Evolutionary conservation across 2,113 vertebrate species (phyloP), one percentile per base, ranked within the genome.

Genomic region (Haliaeetus leucogaster): DNA sequence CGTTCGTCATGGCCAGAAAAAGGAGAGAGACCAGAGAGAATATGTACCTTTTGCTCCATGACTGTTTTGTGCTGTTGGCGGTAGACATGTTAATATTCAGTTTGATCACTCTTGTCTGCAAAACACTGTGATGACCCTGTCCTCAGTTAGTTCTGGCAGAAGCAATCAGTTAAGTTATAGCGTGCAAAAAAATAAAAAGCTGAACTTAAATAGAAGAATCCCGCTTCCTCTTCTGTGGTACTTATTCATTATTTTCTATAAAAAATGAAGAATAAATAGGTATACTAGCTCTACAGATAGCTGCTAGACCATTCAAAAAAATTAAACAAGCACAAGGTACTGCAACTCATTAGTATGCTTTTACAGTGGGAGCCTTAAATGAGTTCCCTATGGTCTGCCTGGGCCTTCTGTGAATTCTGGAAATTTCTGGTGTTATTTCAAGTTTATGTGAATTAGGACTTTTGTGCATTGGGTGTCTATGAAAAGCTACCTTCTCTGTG

Each of bases 1-100:
- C 1, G 0, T 59, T 61, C 17, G 27, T 12, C 18, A 2, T 0
- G 6, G 32, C 7, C 26, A 80, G 81, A 63, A 70, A 55, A 91
- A 29, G 14, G 26, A 80, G 8, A n/a, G 20, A 66, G 25, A 50
- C 5, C 1, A 12, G 30, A 67, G 36, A 34, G 7, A 68, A 32
- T 30, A 48, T 4, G 12, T 42, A 6, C 4, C 14, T 36, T 78
- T 91, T 85, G 50, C 62, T 88, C 58, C 7, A 3, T 38, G 5
- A 11, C 27, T 58, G 11, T 48, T 84, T 67, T 47, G 3, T 76
- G 5, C 23, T 42, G 26, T 8, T 82, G n/a, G 12, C 38, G 55
- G 32, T 38, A 62, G 40, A 30, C 6, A 11, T 13, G 23, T 42
- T 82, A 23, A 23, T 34, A 20, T 78, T 80, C 16, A 30, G 9